Conservation (phyloP, 1,140 invertebrate genomes). For the Aethina tumida region DNA sequence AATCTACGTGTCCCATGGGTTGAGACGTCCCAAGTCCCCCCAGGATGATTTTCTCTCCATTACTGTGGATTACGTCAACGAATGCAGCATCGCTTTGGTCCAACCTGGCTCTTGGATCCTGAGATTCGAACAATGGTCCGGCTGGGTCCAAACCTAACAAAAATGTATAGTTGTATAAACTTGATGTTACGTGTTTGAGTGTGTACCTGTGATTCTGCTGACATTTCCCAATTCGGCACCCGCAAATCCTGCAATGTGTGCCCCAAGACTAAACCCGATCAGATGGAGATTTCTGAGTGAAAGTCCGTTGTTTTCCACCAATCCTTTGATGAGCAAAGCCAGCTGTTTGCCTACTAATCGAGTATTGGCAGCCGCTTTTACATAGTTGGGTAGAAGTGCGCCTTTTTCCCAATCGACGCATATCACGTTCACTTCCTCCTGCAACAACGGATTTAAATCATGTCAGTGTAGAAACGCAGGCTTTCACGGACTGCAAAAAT, state of each 20-base stretch:
- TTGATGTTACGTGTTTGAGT: slow-evolving; percentile 1
- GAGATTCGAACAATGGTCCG: slow-evolving; percentile 79
- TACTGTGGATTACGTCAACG: slow-evolving; percentile 92
- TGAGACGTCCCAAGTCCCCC: slow-evolving; percentile 77
- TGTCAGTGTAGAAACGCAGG: neutral
- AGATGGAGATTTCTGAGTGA: slow-evolving; percentile 65
- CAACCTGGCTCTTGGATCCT: slow-evolving; percentile 68
- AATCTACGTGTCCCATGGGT: slow-evolving; percentile 84
- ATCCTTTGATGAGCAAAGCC: slow-evolving; percentile 57
- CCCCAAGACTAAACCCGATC: slow-evolving; percentile 84
- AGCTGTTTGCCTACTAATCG: slow-evolving; percentile 84
- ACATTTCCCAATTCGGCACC: slow-evolving; percentile 74
- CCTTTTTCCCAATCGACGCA: slow-evolving; percentile 93
- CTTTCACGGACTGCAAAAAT: neutral
- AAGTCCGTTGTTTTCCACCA: slow-evolving; percentile 47
- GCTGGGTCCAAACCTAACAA: slow-evolving; percentile 75
- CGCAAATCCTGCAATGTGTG: slow-evolving; percentile 88
- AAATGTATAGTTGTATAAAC: slow-evolving; percentile 4
- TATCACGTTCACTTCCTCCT: slow-evolving; percentile 84
- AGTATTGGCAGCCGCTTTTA: slow-evolving; percentile 86
- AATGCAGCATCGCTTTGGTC: slow-evolving; percentile 80
- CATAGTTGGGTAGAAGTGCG: slow-evolving; percentile 84
- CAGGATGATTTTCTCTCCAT: slow-evolving; percentile 78
- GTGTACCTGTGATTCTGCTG: slow-evolving; percentile 71
- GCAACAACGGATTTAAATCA: slow-evolving; percentile 19